Base-by-base conservation (phyloP, 2,888 invertebrate genomes). In the Rhamnusium bicolor region DNA sequence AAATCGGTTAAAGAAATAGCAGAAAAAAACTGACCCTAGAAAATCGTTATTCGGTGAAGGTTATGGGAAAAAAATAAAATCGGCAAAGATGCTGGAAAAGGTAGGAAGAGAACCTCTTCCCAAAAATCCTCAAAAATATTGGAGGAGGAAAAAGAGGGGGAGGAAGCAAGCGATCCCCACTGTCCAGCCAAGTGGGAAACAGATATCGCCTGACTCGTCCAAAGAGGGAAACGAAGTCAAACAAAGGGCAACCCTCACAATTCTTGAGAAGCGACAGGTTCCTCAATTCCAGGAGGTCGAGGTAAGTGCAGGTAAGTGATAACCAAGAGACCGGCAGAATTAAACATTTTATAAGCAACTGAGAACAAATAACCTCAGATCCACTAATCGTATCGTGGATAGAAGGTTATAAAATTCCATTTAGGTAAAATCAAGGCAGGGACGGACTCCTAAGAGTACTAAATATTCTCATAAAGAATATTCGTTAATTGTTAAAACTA, bases 381-480 rank as follows among this genome's bases (percentile, higher is more conserved):
- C 56, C 56, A 24, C 2, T 56, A 40, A 40, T 60, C 19, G 10
- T 60, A 16, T 60, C 40, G 18, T 63, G 63, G 63, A n/a, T 63
- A 4, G 18, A 46, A 16, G 63, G 63, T 5, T 63, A 47, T 49
- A 24, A 14, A 21, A 63, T 63, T 8, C 47, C 63, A 12, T 63
- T 63, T 51, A 14, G 3, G 14, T 40, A 18, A 12, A 12, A 49
- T 49, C 40, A 40, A 29, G 16, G 7, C 60, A 60, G 60, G 8
- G 2, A 8, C 27, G 14, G 2, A 53, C 2, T 6, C 16, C 18
- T 16, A 16, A 16, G 8, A 16, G 18, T 12, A 16, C 4, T n/a
- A 27, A 12, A 27, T 56, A 56, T 56, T 56, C 56, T n/a, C 56
- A 56, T 1, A 56, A 29, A n/a, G 56, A 56, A 12, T 46, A 7